Conservation (phyloP, 2,888 invertebrate species). For the Platycheirus rosarum region DNA sequence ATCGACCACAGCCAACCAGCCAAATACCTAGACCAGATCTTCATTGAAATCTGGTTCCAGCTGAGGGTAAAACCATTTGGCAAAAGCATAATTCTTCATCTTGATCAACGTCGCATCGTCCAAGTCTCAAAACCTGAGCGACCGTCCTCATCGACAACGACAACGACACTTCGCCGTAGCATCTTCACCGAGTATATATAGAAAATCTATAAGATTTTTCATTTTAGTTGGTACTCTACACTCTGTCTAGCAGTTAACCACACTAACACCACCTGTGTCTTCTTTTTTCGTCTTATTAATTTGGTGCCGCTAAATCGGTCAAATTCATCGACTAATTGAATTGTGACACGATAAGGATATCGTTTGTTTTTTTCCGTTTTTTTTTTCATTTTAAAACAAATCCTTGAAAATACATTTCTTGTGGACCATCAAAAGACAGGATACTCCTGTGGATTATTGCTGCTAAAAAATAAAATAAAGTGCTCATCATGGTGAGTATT, state of each 20-base stretch:
- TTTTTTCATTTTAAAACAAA: constrained; percentile 35
- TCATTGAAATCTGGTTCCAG: constrained; percentile 76
- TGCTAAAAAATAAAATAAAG: constrained; percentile 51
- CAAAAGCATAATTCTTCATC: constrained; percentile 71
- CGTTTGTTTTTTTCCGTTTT: constrained; percentile 34
- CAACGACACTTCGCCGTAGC: constrained; percentile 49
- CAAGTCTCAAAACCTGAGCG: constrained; percentile 56
- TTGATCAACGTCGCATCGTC: constrained; percentile 46
- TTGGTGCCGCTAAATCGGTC: constrained; percentile 78
- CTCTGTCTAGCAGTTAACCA: constrained; percentile 82
- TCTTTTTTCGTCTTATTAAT: constrained; percentile 45
- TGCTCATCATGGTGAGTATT: constrained; percentile 72
- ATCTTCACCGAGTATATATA: constrained; percentile 81
- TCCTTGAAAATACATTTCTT: constrained; percentile 44
- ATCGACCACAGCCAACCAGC: constrained; percentile 71
- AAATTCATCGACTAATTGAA: constrained; percentile 81
- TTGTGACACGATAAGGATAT: constrained; percentile 79
- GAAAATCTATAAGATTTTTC: constrained; percentile 82
- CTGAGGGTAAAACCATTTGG: constrained; percentile 64
- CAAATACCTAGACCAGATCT: constrained; percentile 73
- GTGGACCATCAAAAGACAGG: constrained; percentile 53
- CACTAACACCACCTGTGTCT: constrained; percentile 74
- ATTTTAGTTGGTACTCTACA: constrained; percentile 82
- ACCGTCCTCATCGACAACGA: constrained; percentile 44
- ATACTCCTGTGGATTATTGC: constrained; percentile 70